phyloP scores from a whole-genome alignment of 1,140 invertebrate genomes.

The Drosophila nigromelanica region DNA sequence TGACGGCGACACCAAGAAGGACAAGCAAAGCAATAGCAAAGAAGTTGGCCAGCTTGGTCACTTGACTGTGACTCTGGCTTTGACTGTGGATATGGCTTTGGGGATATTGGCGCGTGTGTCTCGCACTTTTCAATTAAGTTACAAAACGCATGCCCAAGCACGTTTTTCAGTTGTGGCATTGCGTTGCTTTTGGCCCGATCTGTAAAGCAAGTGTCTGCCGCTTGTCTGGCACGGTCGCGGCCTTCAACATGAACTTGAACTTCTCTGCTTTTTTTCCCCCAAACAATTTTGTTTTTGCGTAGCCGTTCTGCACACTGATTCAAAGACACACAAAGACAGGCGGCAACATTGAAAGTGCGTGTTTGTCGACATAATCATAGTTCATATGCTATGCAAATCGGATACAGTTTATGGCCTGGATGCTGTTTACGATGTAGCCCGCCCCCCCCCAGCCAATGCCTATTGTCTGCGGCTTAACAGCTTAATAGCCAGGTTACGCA shows the following conservation, averaged over 20 bases:
- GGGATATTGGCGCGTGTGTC: conserved; percentile 72
- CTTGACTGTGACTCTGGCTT: conserved; percentile 51
- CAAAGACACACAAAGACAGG: conserved; percentile 1
- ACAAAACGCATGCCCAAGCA: conserved; percentile 78
- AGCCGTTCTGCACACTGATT: conserved; percentile 31
- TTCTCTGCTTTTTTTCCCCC: conserved; percentile 30
- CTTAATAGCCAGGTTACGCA: conserved; percentile 21
- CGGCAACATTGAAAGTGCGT: conserved; percentile 41
- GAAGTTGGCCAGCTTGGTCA: conserved; percentile 53
- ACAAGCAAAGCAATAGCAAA: conserved; percentile 30
- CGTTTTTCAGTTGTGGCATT: conserved; percentile 48
- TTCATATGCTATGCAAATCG: conserved; percentile 9
- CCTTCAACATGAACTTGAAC: conserved; percentile 78
- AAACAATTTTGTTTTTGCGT: conserved; percentile 34
- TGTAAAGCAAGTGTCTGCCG: conserved; percentile 52
- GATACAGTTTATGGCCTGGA: conserved; percentile 27
- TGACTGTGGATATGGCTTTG: conserved; percentile 39
- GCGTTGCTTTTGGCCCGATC: conserved; percentile 49
- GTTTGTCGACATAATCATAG: conserved; percentile 7
- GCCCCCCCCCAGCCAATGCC: conserved; percentile 20
- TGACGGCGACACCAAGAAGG: not conserved
- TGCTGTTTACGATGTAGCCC: conserved; percentile 7
- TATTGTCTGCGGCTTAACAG: conserved; percentile 28
- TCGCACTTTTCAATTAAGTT: conserved; percentile 80
- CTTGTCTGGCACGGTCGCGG: conserved; percentile 44